Conservation (phyloP, 1,140 invertebrate species). For the Lepidurus packardi region DNA sequence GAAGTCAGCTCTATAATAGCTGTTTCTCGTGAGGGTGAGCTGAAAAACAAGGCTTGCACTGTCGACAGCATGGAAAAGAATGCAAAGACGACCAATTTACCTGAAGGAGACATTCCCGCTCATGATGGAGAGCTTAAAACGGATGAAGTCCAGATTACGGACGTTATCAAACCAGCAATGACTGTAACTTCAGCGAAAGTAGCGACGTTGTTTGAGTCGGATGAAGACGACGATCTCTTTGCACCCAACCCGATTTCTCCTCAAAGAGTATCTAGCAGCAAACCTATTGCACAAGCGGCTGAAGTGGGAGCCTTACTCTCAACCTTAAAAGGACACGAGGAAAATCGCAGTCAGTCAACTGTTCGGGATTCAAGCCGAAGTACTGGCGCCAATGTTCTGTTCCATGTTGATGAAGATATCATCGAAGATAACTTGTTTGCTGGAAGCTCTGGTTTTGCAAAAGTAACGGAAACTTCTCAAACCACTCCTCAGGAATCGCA, state of each 20-base stretch:
- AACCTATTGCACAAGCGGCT: too few species aligned
- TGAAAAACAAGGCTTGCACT: too few species aligned
- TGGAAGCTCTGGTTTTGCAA: background rate
- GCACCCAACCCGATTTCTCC: background rate
- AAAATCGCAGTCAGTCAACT: too few species aligned
- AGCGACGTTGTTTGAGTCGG: background rate
- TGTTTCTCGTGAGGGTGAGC: too few species aligned
- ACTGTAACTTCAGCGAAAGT: background rate
- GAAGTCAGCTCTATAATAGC: too few species aligned
- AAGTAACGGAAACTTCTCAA: background rate
- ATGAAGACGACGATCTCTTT: background rate
- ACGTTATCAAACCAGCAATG: too few species aligned
- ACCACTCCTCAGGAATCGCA: background rate
- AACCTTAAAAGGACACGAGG: too few species aligned
- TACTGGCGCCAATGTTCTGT: background rate
- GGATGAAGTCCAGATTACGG: background rate
- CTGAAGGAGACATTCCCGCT: too few species aligned
- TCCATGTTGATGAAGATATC: background rate
- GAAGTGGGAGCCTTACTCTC: too few species aligned
- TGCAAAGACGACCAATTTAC: too few species aligned
- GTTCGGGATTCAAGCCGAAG: too few species aligned
- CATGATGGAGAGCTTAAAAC: background rate
- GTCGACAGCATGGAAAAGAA: too few species aligned
- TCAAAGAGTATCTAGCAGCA: background rate
- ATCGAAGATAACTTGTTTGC: conserved; percentile 5